Percentiles rank a stretch among this genome's conserved stretches.
Evolutionary conservation across 2,888 invertebrate genomes (phyloP).

Genomic region (Andrena marginata): DNA sequence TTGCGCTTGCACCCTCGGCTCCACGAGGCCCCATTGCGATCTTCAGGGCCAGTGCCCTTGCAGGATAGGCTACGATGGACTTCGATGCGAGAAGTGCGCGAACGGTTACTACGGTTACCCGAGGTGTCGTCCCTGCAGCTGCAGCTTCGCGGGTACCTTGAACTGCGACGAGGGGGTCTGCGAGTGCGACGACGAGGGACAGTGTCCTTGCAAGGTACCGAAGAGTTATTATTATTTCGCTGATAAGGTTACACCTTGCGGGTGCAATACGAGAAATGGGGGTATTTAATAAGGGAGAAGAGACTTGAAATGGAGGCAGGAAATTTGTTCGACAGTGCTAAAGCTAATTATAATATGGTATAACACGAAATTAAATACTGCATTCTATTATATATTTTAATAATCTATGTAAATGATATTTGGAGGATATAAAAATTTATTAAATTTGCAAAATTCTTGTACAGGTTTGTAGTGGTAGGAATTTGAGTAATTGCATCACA

Average conservation of each 20-base stretch:
- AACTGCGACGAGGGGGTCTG: slow-evolving; percentile 88
- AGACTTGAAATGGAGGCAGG: too few relatives aligned
- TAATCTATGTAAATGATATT: background rate
- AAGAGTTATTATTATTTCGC: background rate
- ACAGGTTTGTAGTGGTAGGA: too few relatives aligned
- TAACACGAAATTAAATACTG: too few relatives aligned
- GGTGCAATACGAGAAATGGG: background rate
- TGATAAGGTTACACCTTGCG: background rate
- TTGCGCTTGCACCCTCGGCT: slow-evolving; percentile 92
- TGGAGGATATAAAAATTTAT: background rate
- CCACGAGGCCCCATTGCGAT: slow-evolving; percentile 89
- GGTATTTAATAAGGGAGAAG: too few relatives aligned
- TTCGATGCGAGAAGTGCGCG: slow-evolving; percentile 93
- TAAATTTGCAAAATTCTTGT: too few relatives aligned
- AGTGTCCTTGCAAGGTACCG: slow-evolving; percentile 95
- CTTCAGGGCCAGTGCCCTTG: slow-evolving; percentile 91
- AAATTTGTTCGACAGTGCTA: too few relatives aligned
- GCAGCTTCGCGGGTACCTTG: slow-evolving; percentile 91
- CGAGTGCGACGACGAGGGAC: slow-evolving; percentile 91
- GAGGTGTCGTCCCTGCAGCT: slow-evolving; percentile 94
- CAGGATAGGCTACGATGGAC: slow-evolving; percentile 90
- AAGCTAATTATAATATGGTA: too few relatives aligned
- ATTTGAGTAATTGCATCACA: too few relatives aligned
- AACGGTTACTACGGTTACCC: slow-evolving; percentile 96
- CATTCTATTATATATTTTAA: background rate